Conservation (phyloP, 1,140 invertebrate genomes). For the Aphelenchoides fujianensis region DNA sequence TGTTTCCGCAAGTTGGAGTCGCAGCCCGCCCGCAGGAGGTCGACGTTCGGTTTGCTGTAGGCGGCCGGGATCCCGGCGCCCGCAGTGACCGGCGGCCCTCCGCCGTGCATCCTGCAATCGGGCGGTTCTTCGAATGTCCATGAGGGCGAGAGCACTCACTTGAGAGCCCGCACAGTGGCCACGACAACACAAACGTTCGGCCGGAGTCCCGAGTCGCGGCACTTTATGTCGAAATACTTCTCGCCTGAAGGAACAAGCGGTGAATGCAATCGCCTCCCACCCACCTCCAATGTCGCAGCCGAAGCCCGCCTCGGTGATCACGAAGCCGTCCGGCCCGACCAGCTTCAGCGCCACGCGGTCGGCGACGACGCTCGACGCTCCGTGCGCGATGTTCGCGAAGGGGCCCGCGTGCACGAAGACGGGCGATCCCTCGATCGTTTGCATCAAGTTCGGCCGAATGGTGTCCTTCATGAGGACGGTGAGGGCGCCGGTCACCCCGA, state of each 20-base stretch:
- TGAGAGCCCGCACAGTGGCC: conserved; percentile 85
- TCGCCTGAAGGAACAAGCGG: too few species aligned
- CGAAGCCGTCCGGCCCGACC: conserved; percentile 84
- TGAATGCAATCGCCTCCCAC: too few species aligned
- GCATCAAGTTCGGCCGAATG: conserved; percentile 92
- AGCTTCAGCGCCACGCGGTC: conserved; percentile 90
- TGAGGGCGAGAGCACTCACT: too few species aligned
- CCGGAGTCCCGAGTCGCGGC: conserved; percentile 69
- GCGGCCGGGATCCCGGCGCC: conserved; percentile 78
- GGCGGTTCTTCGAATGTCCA: too few species aligned
- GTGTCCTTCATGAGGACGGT: conserved; percentile 88
- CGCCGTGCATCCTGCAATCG: conserved; percentile 99
- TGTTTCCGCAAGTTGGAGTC: conserved; percentile 80
- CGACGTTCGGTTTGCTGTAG: conserved; percentile 81
- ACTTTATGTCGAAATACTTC: conserved; percentile 98
- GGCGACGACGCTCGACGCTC: conserved; percentile 90
- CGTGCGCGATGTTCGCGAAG: conserved; percentile 89
- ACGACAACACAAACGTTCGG: conserved; percentile 90
- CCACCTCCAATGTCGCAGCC: conserved; percentile 93
- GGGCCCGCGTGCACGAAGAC: conserved; percentile 88
- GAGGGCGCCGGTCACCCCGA: conserved; percentile 81
- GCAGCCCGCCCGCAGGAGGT: conserved; percentile 80
- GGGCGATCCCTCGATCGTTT: conserved; percentile 82
- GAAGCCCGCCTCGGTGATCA: conserved; percentile 95
- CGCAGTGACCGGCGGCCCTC: conserved; percentile 81